Percentiles rank a stretch among this genome's conserved stretches.
Conservation (phyloP, 2,797 vertebrate species). For the Takifugu ocellatus region DNA sequence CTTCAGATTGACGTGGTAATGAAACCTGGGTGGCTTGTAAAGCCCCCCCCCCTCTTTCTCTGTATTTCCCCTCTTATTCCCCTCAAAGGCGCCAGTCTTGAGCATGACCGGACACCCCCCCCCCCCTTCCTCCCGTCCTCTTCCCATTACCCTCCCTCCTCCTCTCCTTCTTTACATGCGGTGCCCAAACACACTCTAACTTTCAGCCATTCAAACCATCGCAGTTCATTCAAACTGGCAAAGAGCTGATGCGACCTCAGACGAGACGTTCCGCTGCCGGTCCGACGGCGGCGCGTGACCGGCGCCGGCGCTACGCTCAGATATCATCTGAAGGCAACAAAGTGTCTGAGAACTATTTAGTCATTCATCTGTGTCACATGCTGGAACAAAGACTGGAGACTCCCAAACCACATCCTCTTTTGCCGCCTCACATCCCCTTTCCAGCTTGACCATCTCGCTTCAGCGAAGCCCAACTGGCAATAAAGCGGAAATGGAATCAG, state of each 20-base stretch:
- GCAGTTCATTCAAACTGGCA: constrained; percentile 84
- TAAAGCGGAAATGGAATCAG: constrained; percentile 63
- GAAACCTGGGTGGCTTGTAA: constrained; percentile 75
- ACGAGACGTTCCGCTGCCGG: constrained; percentile 63
- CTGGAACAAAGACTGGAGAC: constrained; percentile 31
- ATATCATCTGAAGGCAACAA: constrained; percentile 2
- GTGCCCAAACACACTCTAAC: constrained; percentile 51
- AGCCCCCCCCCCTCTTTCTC: constrained; percentile 66
- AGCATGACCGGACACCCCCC: constrained; percentile 67
- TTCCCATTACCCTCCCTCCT: constrained; percentile 44
- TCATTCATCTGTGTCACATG: constrained; percentile 40
- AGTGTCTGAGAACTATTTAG: constrained; percentile 28
- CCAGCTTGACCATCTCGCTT: constrained; percentile 51
- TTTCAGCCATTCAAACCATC: constrained; percentile 76
- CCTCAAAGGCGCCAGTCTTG: constrained; percentile 77
- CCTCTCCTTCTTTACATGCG: constrained; percentile 40
- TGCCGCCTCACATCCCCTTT: constrained; percentile 74
- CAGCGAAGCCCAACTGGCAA: constrained; percentile 44
- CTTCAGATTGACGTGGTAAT: constrained; percentile 95
- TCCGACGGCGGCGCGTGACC: constrained; percentile 3
- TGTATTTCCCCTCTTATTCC: constrained; percentile 63
- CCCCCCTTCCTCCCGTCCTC: constrained; percentile 36
- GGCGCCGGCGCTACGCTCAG: not conserved
- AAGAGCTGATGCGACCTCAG: constrained; percentile 76
- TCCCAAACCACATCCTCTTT: constrained; percentile 71